These are phyloP conservation scores for Propithecus perrieri DNA, from an alignment of 2,797 vertebrate species.

Conservation along the genomic window DNA sequence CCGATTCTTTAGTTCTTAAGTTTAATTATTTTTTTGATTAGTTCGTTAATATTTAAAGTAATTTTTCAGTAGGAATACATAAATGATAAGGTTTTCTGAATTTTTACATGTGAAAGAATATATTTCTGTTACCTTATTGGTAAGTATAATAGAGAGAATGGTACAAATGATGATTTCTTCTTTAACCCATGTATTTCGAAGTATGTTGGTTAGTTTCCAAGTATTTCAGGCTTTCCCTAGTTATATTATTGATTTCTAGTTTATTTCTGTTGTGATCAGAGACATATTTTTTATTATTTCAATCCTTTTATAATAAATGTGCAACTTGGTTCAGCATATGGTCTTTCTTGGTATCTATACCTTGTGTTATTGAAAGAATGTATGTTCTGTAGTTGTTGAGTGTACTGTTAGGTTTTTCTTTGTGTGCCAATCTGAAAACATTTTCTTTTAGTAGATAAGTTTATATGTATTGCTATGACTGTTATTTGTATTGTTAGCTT, in stretches of 20 bases:
- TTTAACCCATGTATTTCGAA: not conserved
- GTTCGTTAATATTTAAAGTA: not conserved
- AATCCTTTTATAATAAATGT: not conserved
- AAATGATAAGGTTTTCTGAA: not conserved
- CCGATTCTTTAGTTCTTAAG: not conserved
- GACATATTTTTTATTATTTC: not conserved
- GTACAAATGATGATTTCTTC: not conserved
- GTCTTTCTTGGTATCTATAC: not conserved
- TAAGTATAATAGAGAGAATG: not conserved
- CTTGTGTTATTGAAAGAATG: not conserved
- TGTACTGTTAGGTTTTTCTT: not conserved
- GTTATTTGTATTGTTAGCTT: conserved; percentile 23
- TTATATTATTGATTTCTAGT: not conserved
- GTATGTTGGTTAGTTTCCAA: not conserved
- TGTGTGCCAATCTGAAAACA: not conserved
- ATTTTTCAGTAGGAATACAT: not conserved
- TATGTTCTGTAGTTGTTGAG: not conserved
- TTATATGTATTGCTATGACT: not conserved
- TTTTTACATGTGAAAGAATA: not conserved
- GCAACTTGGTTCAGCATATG: not conserved
- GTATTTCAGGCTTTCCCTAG: not conserved
- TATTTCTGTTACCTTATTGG: not conserved
- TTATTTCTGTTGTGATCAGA: not conserved
- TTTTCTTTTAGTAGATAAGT: conserved; percentile 10
- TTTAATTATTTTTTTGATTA: conserved; percentile 22